Evolutionary conservation across 2,888 invertebrate genomes (phyloP), one percentile per base, ranked within the genome.

Genomic region (Xestoiulus laeticollis): DNA sequence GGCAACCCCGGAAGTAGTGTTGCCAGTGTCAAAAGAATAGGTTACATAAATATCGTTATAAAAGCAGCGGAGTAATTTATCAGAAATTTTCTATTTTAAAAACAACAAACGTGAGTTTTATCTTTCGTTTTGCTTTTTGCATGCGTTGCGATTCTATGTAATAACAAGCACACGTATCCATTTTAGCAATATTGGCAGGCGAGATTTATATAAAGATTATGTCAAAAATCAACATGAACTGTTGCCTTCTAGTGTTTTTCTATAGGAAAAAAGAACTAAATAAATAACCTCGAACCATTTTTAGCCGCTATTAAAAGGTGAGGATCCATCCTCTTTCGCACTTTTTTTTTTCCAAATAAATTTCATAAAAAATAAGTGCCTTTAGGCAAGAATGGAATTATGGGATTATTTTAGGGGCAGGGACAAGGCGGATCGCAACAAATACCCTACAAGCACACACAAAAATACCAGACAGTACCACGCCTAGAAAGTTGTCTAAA

Each of bases 291-390:
- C 78, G 14, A 78, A 78, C 78, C 78, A 78, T 78, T 78, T 68
- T 78, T 26, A 78, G 78, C 26, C 30, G 78, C 78, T 30, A 30
- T 78, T 78, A 78, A 78, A 30, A 78, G 30, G 30, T 32, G 78
- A 78, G 26, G 78, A 78, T 78, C 78, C 78, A 30, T 78, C 78
- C 78, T 78, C 78, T 78, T 78, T 78, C 78, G 78, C 78, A 78
- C 78, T 78, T 78, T 78, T n/a, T n/a, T n/a, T n/a, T 78, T 78
- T 30, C 30, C 78, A 78, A 68, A 78, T 78, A 78, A 78, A 78
- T 12, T 78, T 78, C 30, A 30, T 78, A 78, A 78, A 78, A 78
- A 78, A 78, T 26, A 26, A 78, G 78, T 78, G 78, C 78, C 78
- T 78, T 12, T 30, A 78, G 78, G 78, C 78, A 30, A 78, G 78